phyloP scores from a whole-genome alignment of 2,113 vertebrate species.

The Columba livia region DNA sequence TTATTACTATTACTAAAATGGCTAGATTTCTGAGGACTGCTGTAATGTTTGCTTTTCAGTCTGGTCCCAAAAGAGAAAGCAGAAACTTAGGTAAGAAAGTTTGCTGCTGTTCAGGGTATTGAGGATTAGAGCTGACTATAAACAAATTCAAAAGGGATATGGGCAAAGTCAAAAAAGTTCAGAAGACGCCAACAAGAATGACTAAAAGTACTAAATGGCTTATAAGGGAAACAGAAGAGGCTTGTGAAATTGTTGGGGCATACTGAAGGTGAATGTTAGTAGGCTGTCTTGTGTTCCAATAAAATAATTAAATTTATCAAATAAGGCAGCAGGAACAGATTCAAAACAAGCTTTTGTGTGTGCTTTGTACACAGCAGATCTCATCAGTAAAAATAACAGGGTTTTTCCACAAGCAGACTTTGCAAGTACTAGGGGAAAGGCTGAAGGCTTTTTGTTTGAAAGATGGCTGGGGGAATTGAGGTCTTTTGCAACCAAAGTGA shows the following conservation, averaged over 20 bases:
- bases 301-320: neutral
- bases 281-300: neutral
- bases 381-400: neutral
- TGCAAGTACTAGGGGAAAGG: neutral
- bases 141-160: neutral
- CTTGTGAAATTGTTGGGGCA: neutral
- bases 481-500: neutral
- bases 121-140: neutral
- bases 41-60: neutral
- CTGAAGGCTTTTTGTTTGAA: neutral
- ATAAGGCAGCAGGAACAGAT: neutral
- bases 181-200: neutral
- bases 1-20: neutral
- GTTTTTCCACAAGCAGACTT: neutral
- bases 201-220: neutral
- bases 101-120: neutral
- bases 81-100: neutral
- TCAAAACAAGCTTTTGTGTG: neutral
- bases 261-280: neutral
- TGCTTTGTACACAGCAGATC: neutral
- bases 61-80: neutral
- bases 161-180: neutral
- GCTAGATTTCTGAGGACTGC: neutral
- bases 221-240: neutral
- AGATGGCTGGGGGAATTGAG: neutral